Conservation (phyloP, 1,140 invertebrate genomes). For the Apis dorsata region DNA sequence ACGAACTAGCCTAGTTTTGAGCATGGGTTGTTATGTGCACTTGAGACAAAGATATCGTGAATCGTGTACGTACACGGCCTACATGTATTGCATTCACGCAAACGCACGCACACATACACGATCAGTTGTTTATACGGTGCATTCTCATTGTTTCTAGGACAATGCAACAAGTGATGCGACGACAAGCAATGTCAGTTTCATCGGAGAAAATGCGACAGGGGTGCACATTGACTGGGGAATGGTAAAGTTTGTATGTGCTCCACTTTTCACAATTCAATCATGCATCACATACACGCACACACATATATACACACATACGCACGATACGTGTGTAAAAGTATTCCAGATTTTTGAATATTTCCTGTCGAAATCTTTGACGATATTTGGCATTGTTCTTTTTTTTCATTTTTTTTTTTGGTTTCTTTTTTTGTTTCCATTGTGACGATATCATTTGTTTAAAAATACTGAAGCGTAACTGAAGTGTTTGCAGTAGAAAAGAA, state of each 20-base stretch:
- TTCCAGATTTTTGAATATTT: not conserved
- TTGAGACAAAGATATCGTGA: conserved; percentile 20
- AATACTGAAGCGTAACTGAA: too few relatives aligned
- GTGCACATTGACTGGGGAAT: conserved; percentile 71
- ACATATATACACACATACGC: too few relatives aligned
- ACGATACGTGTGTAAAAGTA: not conserved
- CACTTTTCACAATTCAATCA: conserved; percentile 51
- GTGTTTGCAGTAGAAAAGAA: too few relatives aligned
- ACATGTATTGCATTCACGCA: conserved; percentile 1
- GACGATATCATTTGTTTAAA: too few relatives aligned
- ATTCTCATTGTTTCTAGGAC: conserved; percentile 67
- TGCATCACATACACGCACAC: not conserved
- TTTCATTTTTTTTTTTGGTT: too few relatives aligned
- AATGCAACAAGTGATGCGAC: conserved; percentile 70
- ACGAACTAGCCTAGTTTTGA: conserved; percentile 31
- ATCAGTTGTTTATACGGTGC: conserved; percentile 49
- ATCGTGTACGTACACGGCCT: not conserved
- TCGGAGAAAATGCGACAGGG: conserved; percentile 56
- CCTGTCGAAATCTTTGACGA: too few relatives aligned
- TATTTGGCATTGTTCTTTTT: too few relatives aligned
- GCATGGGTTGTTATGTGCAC: conserved; percentile 4
- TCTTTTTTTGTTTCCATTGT: too few relatives aligned
- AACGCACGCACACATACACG: not conserved
- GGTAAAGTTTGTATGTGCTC: conserved; percentile 68
- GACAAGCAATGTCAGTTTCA: conserved; percentile 53